Conservation (phyloP, 2,113 vertebrate species). For the Falcunculus frontatus region DNA sequence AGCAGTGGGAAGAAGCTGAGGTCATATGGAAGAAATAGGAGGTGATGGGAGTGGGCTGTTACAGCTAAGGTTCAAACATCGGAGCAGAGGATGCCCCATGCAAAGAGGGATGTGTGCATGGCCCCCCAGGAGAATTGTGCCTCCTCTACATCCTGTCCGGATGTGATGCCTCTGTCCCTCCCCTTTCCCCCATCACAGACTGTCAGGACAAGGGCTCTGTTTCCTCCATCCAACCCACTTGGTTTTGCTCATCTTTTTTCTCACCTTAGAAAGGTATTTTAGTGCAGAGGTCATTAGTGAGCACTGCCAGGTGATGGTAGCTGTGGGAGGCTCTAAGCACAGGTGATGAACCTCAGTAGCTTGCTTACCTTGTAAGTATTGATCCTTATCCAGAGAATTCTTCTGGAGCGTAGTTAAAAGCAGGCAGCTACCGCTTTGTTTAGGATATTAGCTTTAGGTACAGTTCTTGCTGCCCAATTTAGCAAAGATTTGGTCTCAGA, state of each 20-base stretch:
- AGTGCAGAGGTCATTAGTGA: background rate
- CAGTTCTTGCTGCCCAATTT: background rate
- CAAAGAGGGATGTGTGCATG: background rate
- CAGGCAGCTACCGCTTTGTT: background rate
- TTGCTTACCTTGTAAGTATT: background rate
- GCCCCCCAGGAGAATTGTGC: background rate
- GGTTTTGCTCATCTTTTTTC: background rate
- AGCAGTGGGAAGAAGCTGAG: background rate
- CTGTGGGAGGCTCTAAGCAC: background rate
- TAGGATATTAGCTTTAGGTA: background rate
- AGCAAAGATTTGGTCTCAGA: background rate
- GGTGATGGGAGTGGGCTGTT: background rate
- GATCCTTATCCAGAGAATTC: background rate
- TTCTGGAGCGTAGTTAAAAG: background rate
- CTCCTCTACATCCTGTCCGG: background rate
- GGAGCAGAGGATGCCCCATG: background rate
- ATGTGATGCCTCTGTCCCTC: background rate
- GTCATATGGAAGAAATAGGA: background rate
- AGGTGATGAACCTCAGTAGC: background rate
- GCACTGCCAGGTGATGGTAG: background rate
- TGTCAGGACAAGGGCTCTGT: accelerated
- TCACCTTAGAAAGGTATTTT: background rate
- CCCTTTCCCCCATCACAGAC: accelerated
- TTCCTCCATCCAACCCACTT: background rate
- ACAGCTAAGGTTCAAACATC: accelerated